Evolutionary conservation across 2,888 invertebrate genomes (phyloP).

Genomic region (Clunio marinus): DNA sequence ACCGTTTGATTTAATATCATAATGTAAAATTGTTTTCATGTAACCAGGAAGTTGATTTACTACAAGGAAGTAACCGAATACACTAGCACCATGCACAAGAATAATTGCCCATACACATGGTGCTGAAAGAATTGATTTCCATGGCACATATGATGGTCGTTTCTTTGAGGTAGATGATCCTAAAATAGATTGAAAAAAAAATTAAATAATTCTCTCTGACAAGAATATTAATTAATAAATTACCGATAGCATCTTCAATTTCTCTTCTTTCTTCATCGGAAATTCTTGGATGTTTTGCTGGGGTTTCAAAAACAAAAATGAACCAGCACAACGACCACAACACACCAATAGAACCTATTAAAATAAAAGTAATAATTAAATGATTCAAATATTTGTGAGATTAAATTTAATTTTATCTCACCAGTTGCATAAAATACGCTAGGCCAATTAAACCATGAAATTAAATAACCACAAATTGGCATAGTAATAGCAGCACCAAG

Average conservation of each 20-base stretch:
- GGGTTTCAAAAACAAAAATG: constrained; percentile 73
- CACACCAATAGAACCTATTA: constrained; percentile 66
- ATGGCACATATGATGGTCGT: constrained; percentile 67
- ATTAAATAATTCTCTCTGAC: neutral
- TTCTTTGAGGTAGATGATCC: constrained; percentile 57
- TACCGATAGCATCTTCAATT: constrained; percentile 65
- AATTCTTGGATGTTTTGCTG: constrained; percentile 78
- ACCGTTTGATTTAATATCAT: constrained; percentile 79
- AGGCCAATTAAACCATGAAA: constrained; percentile 78
- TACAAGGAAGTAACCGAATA: constrained; percentile 84
- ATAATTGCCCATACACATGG: constrained; percentile 81
- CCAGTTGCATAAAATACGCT: constrained; percentile 86
- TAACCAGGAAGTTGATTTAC: constrained; percentile 83
- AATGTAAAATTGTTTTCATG: constrained; percentile 73
- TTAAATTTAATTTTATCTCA: constrained; percentile 43
- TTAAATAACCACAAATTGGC: constrained; percentile 80
- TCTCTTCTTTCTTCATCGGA: constrained; percentile 64
- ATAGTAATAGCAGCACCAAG: constrained; percentile 87
- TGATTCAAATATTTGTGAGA: neutral
- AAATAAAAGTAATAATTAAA: too few species aligned
- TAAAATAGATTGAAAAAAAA: too few species aligned
- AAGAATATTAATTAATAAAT: neutral
- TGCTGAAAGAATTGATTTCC: constrained; percentile 65
- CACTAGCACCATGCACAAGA: constrained; percentile 75
- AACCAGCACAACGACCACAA: constrained; percentile 82